These are phyloP conservation scores for Ptychobarbus kaznakovi DNA, from an alignment of 2,797 vertebrate species.

Conservation along the genomic window DNA sequence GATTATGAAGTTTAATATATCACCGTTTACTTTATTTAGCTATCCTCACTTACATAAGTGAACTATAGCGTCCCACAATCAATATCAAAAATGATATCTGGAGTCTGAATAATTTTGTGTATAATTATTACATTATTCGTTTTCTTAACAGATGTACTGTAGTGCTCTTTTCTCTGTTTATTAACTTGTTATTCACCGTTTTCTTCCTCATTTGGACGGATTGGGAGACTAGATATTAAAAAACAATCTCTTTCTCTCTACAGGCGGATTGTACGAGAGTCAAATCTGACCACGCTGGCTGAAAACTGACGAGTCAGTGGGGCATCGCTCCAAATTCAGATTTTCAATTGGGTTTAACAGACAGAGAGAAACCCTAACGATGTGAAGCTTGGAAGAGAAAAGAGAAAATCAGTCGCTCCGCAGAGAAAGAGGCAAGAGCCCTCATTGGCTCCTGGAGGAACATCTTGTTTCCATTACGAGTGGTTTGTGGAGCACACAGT, in stretches of 20 bases:
- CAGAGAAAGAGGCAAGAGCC: constrained; percentile 1
- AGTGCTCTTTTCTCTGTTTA: background rate
- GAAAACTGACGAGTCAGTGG: constrained; percentile 68
- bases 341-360: background rate
- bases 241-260: background rate
- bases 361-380: background rate
- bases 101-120: background rate
- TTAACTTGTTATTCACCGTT: no score
- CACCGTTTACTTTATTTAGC: background rate
- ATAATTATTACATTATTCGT: background rate
- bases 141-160: background rate
- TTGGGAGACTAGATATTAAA: background rate
- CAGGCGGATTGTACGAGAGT: background rate
- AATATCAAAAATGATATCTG: no score
- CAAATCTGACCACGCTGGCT: constrained; percentile 57
- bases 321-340: constrained; percentile 70
- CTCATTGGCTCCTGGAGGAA: constrained; percentile 44
- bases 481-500: constrained; percentile 75
- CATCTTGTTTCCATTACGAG: constrained; percentile 84
- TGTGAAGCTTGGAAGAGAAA: background rate
- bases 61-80: background rate
- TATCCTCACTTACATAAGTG: background rate
- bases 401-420: constrained; percentile 12
- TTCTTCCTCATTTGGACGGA: background rate
- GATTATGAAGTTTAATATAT: background rate